phyloP scores from a whole-genome alignment of 2,797 vertebrate species.

The Urocyon cinereoargenteus region DNA sequence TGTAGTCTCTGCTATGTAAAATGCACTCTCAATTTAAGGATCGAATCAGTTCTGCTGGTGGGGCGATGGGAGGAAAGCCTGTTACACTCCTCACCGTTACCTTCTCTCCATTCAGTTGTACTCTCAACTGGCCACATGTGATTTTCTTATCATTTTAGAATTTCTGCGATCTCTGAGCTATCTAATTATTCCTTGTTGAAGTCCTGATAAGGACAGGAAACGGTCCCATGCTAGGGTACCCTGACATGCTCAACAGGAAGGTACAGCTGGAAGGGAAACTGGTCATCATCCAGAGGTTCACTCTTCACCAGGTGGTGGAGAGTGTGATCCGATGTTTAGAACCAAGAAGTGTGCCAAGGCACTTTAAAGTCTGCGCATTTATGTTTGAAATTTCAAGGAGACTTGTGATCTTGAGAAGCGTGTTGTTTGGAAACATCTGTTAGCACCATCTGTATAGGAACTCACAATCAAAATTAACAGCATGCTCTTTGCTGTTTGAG shows the following conservation, averaged over 20 bases:
- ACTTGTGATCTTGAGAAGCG: conserved; percentile 72
- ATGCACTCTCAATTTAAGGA: background rate
- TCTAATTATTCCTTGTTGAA: background rate
- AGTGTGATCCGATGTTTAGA: background rate
- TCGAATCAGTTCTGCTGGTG: background rate
- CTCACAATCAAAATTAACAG: conserved; percentile 57
- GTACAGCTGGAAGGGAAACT: background rate
- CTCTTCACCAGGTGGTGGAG: background rate
- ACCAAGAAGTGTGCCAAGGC: conserved; percentile 55
- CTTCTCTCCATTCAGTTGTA: background rate
- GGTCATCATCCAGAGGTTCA: background rate
- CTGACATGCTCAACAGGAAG: background rate
- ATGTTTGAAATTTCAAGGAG: conserved; percentile 72
- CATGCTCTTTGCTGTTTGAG: conserved; percentile 51
- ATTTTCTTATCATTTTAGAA: background rate
- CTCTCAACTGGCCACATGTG: background rate
- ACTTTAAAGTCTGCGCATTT: conserved; percentile 46
- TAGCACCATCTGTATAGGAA: conserved; percentile 77
- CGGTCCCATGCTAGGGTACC: background rate
- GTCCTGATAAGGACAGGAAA: background rate
- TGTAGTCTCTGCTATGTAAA: too few relatives aligned
- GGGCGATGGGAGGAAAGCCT: too few relatives aligned
- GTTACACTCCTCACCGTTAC: too few relatives aligned
- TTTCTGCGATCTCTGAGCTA: background rate
- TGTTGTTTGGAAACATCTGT: conserved; percentile 83